These are phyloP conservation scores for Syrphus vitripennis DNA, from an alignment of 2,888 invertebrate genomes.

Conservation along the genomic window DNA sequence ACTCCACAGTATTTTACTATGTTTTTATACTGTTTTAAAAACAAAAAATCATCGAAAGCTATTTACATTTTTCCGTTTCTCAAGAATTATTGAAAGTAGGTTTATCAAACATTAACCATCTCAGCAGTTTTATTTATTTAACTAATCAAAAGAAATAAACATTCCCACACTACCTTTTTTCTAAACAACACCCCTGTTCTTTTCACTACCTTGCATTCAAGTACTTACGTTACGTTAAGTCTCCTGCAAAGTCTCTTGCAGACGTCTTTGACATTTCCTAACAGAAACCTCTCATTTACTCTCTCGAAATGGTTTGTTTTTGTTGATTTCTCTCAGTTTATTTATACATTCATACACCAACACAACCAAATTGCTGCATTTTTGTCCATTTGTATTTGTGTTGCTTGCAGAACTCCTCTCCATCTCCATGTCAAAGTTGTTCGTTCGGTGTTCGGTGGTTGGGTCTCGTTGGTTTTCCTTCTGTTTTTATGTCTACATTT, in stretches of 20 bases:
- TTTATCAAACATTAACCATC: too few relatives aligned
- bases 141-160: too few relatives aligned
- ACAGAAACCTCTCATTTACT: conserved; percentile 7
- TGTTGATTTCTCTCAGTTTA: conserved; percentile 57
- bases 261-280: conserved; percentile 37
- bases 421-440: background rate
- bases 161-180: background rate
- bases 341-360: background rate
- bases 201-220: background rate
- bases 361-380: conserved; percentile 26
- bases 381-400: background rate
- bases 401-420: conserved; percentile 33
- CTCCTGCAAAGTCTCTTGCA: conserved; percentile 21
- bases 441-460: background rate
- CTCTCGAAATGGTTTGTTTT: conserved; percentile 67
- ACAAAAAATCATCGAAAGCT: too few relatives aligned
- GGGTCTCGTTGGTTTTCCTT: background rate
- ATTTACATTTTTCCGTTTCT: too few relatives aligned
- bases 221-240: conserved; percentile 41
- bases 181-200: conserved; percentile 29
- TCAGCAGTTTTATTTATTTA: too few relatives aligned
- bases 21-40: too few relatives aligned
- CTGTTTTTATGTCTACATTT: background rate
- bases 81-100: too few relatives aligned
- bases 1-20: too few relatives aligned